Base-by-base conservation (phyloP, 2,888 invertebrate genomes). In the Bombylius discolor region DNA sequence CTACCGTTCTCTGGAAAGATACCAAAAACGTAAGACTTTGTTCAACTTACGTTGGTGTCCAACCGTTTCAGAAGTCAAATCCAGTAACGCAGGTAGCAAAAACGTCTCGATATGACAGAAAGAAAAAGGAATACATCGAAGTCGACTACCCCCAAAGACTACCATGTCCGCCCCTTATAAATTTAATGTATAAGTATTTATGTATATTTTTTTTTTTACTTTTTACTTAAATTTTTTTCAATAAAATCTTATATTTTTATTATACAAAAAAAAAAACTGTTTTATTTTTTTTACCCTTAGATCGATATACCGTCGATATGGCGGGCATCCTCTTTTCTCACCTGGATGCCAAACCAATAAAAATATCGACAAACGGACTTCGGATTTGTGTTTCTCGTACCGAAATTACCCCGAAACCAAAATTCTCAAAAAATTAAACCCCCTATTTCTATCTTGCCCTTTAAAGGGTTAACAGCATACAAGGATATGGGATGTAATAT, bases 21-120 rank as follows among this genome's bases (percentile, higher is more conserved):
- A 70, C 67, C 55, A 70, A 68, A 59, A 65, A 63, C 57, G 68
- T 69, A 53, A 64, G 60, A 54, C 61, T 69, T 57, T 61, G 66
- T 59, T 69, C 69, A 55, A 66, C 68, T 47, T 69, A 66, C 56
- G 67, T 67, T 59, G 68, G 68, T 54, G 65, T 63, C 61, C 63
- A 67, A 36, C 58, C 60, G 36, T 62, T 61, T 34, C 34, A 13
- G 36, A 53, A 50, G 47, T 56, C 59, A 42, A 58, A 56, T 55
- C 49, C 51, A 33, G 48, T 50, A 31, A 42, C 33, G 44, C 56
- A 58, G 47, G 56, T 57, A 44, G 47, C 56, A 44, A 59, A 60
- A 61, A 54, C 57, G 39, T 45, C 52, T 51, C 52, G 63, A 14
- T 62, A 57, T 47, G 57, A 60, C 53, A 34, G 60, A 46, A 53